Evolutionary conservation across 2,888 invertebrate species (phyloP).

Genomic region (Caenorhabditis zanzibari): DNA sequence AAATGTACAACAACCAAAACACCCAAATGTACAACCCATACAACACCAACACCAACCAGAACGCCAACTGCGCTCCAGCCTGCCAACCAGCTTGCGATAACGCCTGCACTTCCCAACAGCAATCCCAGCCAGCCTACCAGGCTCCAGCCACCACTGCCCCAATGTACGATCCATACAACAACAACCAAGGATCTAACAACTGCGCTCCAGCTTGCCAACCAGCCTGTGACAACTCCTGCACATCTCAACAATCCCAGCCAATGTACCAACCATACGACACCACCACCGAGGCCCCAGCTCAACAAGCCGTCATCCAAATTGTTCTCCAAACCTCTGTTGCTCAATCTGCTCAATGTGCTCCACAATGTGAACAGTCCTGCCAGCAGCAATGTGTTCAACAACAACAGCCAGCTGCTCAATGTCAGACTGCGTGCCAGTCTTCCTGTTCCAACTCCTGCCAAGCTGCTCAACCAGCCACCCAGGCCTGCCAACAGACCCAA

Average conservation of each 20-base stretch:
- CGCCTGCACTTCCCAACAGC: constrained; percentile 50
- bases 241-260: constrained; percentile 55
- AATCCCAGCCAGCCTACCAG: constrained; percentile 56
- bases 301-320: constrained; percentile 61
- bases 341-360: constrained; percentile 70
- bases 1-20: constrained; percentile 34
- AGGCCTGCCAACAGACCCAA: constrained; percentile 67
- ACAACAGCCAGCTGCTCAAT: constrained; percentile 70
- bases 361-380: constrained; percentile 73
- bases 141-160: constrained; percentile 35
- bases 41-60: constrained; percentile 44
- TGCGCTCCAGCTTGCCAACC: constrained; percentile 66
- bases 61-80: constrained; percentile 51
- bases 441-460: constrained; percentile 69
- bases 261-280: constrained; percentile 63
- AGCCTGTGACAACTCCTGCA: constrained; percentile 65
- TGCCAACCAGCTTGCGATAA: constrained; percentile 68
- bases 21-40: constrained; percentile 61
- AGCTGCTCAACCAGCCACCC: constrained; percentile 68
- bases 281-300: constrained; percentile 59
- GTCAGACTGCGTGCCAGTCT: constrained; percentile 71
- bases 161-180: constrained; percentile 62
- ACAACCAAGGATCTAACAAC: constrained; percentile 49
- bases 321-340: constrained; percentile 70
- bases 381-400: constrained; percentile 72